phyloP scores from a whole-genome alignment of 2,888 invertebrate genomes.

The Philaethria dido region DNA sequence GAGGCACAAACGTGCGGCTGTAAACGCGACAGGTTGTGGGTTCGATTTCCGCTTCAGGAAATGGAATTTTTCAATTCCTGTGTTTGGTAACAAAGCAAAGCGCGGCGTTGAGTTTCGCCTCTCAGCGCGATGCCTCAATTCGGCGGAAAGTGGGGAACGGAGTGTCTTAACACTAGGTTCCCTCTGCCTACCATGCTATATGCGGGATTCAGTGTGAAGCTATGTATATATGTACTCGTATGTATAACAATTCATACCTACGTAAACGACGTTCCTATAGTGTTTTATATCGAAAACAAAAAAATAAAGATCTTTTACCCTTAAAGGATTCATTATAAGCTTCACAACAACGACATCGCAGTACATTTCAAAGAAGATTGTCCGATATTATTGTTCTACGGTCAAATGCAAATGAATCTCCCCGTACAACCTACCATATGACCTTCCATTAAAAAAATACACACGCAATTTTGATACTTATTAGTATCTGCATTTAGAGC shows the following conservation, averaged over 20 bases:
- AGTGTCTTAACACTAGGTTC: no score
- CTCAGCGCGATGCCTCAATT: no score
- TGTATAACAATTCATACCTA: neutral
- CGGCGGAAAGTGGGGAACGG: no score
- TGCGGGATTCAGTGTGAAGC: no score
- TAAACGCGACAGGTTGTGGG: no score
- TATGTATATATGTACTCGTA: no score
- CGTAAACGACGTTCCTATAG: neutral
- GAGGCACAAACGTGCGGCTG: no score
- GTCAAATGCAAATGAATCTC: slow-evolving; percentile 64
- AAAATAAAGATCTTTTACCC: slow-evolving; percentile 15
- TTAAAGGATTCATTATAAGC: slow-evolving; percentile 31
- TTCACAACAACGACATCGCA: slow-evolving; percentile 31
- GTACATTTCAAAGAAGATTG: slow-evolving; percentile 44
- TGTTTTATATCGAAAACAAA: neutral
- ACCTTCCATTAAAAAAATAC: slow-evolving; percentile 1
- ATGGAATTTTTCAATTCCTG: no score
- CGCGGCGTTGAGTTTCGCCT: no score
- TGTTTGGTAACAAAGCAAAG: no score
- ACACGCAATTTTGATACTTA: slow-evolving; percentile 32
- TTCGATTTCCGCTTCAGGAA: no score
- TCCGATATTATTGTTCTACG: slow-evolving; percentile 61
- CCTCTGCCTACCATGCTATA: no score
- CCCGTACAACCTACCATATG: slow-evolving; percentile 34
- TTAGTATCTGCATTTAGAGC: neutral